Conservation (phyloP, 2,797 vertebrate genomes). For the Acropternis orthonyx region DNA sequence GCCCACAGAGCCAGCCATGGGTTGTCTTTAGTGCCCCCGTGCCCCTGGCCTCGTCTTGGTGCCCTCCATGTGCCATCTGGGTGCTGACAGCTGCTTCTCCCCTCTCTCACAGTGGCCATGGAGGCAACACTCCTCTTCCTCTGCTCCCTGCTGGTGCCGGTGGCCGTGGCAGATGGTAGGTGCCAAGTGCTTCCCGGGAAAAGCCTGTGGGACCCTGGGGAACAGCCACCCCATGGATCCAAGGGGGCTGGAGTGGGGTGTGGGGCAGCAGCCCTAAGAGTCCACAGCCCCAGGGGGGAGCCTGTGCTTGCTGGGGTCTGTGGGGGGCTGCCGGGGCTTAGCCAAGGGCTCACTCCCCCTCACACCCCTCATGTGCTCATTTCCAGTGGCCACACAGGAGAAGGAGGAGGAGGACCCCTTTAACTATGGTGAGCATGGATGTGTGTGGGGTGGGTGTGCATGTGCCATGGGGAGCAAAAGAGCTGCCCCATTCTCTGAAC, state of each 20-base stretch:
- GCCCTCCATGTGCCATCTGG: not conserved
- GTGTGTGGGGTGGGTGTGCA: fast-evolving
- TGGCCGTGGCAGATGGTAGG: constrained; percentile 82
- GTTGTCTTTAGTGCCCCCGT: fast-evolving
- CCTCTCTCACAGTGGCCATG: constrained; percentile 83
- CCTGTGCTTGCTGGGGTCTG: fast-evolving
- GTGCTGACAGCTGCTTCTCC: not conserved
- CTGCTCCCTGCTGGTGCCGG: constrained; percentile 85
- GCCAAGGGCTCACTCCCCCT: not conserved
- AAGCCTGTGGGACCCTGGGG: fast-evolving
- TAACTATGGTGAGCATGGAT: constrained; percentile 83
- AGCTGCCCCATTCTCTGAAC: not conserved
- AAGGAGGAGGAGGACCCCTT: constrained; percentile 80
- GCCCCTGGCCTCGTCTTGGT: not conserved
- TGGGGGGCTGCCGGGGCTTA: not conserved
- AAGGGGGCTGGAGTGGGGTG: fast-evolving
- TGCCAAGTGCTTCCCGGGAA: not conserved
- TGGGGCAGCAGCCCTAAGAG: not conserved
- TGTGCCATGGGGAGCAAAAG: fast-evolving
- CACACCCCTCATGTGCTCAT: not conserved
- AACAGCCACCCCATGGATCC: fast-evolving
- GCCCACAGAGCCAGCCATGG: fast-evolving
- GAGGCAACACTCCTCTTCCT: constrained; percentile 86
- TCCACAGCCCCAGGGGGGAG: not conserved
- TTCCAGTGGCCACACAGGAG: constrained; percentile 72